These are phyloP conservation scores for Thymelicus acteon DNA, from an alignment of 2,888 invertebrate species.

Conservation along the genomic window DNA sequence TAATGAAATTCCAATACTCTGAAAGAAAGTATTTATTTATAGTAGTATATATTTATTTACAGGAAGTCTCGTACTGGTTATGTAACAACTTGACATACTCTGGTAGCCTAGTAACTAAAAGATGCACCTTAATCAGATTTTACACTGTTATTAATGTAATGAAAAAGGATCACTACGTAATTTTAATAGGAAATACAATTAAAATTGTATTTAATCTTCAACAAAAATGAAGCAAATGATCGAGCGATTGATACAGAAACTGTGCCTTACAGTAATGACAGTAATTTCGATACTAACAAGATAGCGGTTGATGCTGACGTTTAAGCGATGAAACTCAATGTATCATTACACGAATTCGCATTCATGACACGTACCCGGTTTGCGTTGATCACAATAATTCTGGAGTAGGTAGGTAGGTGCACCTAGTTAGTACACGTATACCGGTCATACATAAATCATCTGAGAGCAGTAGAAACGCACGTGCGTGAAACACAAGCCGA, in stretches of 20 bases:
- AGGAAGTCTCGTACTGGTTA: no score
- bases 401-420: constrained; percentile 56
- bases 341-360: constrained; percentile 55
- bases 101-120: no score
- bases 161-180: not conserved
- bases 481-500: constrained; percentile 53
- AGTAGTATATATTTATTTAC: no score
- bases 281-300: constrained; percentile 69
- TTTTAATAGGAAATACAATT: constrained; percentile 1
- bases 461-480: constrained; percentile 63
- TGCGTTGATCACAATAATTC: constrained; percentile 70
- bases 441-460: constrained; percentile 79
- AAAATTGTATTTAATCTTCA: constrained; percentile 7
- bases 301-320: constrained; percentile 59
- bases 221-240: constrained; percentile 13
- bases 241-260: constrained; percentile 31
- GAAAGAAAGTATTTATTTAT: no score
- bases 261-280: constrained; percentile 60
- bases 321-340: constrained; percentile 57
- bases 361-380: constrained; percentile 68
- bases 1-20: no score
- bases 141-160: not conserved
- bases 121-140: no score
- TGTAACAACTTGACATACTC: no score
- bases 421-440: constrained; percentile 75